Evolutionary conservation across 2,797 vertebrate genomes (phyloP).

Genomic region (Emys orbicularis): DNA sequence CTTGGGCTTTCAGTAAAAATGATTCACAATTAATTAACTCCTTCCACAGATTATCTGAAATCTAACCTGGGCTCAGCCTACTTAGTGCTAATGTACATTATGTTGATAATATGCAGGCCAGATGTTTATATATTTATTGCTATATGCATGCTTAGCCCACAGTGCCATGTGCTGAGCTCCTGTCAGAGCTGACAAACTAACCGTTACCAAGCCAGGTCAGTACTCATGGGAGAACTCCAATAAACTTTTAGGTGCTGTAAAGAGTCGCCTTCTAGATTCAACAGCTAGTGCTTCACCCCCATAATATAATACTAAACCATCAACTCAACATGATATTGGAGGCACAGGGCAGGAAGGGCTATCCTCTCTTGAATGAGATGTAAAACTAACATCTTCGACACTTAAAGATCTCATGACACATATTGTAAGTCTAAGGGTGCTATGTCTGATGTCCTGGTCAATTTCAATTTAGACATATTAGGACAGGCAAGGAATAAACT

Average conservation of each 20-base stretch:
- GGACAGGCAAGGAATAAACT: background rate
- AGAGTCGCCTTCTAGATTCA: background rate
- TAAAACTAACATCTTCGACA: background rate
- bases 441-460: background rate
- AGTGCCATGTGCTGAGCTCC: background rate
- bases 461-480: background rate
- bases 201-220: background rate
- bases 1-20: conserved; percentile 62
- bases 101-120: background rate
- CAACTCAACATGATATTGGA: background rate
- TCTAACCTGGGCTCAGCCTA: conserved; percentile 8
- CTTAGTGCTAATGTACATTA: fast-evolving
- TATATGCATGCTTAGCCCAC: background rate
- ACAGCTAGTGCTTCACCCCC: background rate
- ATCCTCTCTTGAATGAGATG: background rate
- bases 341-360: background rate
- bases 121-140: fast-evolving
- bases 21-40: conserved; percentile 74
- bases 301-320: background rate
- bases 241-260: background rate
- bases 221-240: background rate
- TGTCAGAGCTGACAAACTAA: background rate
- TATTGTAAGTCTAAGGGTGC: background rate
- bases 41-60: conserved; percentile 63
- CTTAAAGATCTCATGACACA: background rate